Evolutionary conservation across 2,797 vertebrate genomes (phyloP).

Genomic region (Characodon lateralis): DNA sequence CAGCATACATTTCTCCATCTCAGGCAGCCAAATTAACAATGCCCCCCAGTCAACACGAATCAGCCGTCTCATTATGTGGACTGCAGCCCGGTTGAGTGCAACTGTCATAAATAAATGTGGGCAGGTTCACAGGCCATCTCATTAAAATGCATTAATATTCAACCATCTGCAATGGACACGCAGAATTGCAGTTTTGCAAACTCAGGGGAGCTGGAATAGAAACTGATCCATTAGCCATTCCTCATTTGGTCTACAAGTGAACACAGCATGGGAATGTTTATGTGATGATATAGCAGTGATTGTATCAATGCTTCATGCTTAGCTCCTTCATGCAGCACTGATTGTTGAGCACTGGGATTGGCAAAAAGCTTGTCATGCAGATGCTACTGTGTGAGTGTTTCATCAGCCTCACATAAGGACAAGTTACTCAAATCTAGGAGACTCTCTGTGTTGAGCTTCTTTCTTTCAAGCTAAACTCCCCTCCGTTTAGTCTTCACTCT

Average conservation of each 20-base stretch:
- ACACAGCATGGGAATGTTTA: not conserved
- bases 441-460: not conserved
- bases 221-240: constrained; percentile 19
- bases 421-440: constrained; percentile 10
- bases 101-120: constrained; percentile 52
- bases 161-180: constrained; percentile 31
- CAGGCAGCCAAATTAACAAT: constrained; percentile 38
- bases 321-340: constrained; percentile 28
- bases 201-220: constrained; percentile 19
- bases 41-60: constrained; percentile 39
- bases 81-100: constrained; percentile 36
- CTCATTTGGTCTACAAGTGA: constrained; percentile 6
- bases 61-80: constrained; percentile 46
- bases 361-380: constrained; percentile 13
- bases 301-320: constrained; percentile 17
- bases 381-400: constrained; percentile 19
- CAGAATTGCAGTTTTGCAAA: constrained; percentile 44
- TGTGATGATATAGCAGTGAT: not conserved
- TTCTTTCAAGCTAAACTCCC: constrained; percentile 6
- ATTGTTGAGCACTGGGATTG: constrained; percentile 15
- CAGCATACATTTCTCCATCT: constrained; percentile 22
- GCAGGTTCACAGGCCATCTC: constrained; percentile 59
- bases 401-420: constrained; percentile 31
- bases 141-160: constrained; percentile 68
- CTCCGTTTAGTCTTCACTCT: not conserved